phyloP scores from a whole-genome alignment of 2,113 vertebrate genomes.

The Leuciscus idus region DNA sequence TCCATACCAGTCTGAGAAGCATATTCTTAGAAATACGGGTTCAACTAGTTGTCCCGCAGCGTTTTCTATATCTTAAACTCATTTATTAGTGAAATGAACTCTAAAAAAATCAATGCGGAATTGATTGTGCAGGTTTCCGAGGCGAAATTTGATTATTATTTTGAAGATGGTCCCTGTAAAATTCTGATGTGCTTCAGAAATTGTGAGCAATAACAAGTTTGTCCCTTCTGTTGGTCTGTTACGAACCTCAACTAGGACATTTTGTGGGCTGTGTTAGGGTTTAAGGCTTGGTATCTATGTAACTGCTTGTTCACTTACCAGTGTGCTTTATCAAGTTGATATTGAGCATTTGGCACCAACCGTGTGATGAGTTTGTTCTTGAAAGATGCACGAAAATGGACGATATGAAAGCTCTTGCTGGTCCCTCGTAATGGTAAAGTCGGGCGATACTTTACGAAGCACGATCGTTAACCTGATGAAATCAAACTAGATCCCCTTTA shows the following conservation, averaged over 20 bases:
- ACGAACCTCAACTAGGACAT: not conserved
- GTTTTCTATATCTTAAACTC: slow-evolving; percentile 9
- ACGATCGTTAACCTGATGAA: not conserved
- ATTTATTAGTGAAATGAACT: slow-evolving; percentile 61
- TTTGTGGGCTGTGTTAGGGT: not conserved
- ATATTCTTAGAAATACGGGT: slow-evolving; percentile 49
- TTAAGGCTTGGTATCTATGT: slow-evolving; percentile 4
- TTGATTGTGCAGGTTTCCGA: slow-evolving; percentile 71
- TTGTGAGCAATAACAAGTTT: slow-evolving; percentile 21
- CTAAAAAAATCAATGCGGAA: slow-evolving; percentile 72
- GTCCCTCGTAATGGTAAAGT: not conserved
- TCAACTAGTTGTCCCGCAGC: not conserved
- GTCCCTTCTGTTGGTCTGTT: slow-evolving; percentile 6
- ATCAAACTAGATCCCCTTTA: not conserved
- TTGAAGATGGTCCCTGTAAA: slow-evolving; percentile 19
- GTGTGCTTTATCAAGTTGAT: slow-evolving; percentile 41
- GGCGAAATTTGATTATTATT: not conserved
- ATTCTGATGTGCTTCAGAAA: slow-evolving; percentile 40
- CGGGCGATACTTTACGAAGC: not conserved
- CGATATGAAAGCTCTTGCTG: slow-evolving; percentile 10
- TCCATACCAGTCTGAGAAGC: slow-evolving; percentile 42
- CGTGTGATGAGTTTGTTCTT: not conserved
- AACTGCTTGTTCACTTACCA: slow-evolving; percentile 30
- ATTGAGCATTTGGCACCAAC: slow-evolving; percentile 30
- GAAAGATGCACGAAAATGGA: not conserved